Evolutionary conservation across 2,797 vertebrate species (phyloP).

Genomic region (Podarcis lilfordi): DNA sequence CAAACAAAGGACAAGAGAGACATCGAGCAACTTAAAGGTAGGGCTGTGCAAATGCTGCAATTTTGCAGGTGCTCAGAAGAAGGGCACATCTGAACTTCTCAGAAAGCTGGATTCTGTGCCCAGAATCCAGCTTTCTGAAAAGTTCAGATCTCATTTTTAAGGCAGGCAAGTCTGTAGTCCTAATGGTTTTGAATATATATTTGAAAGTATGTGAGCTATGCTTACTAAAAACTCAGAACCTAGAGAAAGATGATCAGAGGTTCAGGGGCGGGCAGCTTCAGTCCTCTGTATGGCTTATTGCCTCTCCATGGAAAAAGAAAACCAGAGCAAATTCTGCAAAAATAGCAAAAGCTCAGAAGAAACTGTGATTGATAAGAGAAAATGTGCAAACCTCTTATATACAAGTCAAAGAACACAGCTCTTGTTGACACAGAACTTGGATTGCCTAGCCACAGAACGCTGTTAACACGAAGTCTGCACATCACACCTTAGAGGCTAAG

Average conservation of each 20-base stretch:
- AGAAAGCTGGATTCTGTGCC: too few relatives aligned
- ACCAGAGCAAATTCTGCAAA: background rate
- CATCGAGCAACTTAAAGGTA: background rate
- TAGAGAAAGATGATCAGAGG: background rate
- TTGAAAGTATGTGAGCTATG: background rate
- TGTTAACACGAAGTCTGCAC: background rate
- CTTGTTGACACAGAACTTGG: background rate
- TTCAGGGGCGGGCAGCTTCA: background rate
- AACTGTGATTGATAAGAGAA: background rate
- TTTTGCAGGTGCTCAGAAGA: background rate
- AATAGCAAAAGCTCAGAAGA: background rate
- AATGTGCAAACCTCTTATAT: background rate
- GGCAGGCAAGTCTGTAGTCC: background rate
- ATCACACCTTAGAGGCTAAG: background rate
- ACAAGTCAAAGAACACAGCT: background rate
- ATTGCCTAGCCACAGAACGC: background rate
- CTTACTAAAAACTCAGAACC: background rate
- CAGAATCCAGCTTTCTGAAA: background rate
- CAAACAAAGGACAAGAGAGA: background rate
- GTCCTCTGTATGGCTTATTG: background rate
- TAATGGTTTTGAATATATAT: background rate
- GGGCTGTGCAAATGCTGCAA: background rate
- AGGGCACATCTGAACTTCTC: background rate
- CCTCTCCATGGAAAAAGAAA: background rate
- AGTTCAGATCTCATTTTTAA: background rate